Evolutionary conservation across 2,797 vertebrate species (phyloP).

Genomic region (Epinephelus coioides): DNA sequence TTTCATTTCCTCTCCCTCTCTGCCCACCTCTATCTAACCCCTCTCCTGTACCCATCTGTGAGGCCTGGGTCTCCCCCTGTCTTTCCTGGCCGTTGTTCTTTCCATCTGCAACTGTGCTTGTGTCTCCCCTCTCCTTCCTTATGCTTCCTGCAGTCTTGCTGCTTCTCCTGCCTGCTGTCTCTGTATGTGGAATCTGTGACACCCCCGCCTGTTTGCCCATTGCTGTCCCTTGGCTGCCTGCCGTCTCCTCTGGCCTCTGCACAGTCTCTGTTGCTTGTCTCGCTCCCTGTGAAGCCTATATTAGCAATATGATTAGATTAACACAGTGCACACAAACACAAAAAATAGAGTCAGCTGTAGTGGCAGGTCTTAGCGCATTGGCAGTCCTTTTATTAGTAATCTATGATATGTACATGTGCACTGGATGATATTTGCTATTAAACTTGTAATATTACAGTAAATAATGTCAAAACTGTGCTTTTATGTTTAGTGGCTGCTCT

Average conservation of each 20-base stretch:
- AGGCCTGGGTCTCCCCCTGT: constrained; percentile 43
- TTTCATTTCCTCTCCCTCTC: neutral
- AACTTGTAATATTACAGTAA: neutral
- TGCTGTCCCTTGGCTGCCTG: constrained; percentile 44
- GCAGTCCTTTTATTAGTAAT: constrained; percentile 4
- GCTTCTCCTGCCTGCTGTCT: constrained; percentile 65
- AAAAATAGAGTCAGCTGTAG: constrained; percentile 2
- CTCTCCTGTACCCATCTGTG: constrained; percentile 55
- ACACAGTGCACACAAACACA: constrained; percentile 35
- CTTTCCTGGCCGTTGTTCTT: constrained; percentile 61
- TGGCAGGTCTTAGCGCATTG: constrained; percentile 1
- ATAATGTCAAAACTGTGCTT: neutral
- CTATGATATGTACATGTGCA: constrained; percentile 7
- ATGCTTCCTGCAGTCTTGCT: constrained; percentile 63
- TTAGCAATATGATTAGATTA: constrained; percentile 50
- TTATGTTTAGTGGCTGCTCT: neutral
- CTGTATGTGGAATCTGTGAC: constrained; percentile 67
- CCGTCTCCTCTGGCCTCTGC: constrained; percentile 54
- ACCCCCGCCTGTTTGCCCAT: constrained; percentile 57
- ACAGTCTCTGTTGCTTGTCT: constrained; percentile 46
- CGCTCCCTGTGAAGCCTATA: constrained; percentile 51
- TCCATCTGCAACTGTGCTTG: constrained; percentile 64
- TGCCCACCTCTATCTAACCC: constrained; percentile 41
- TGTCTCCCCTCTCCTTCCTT: constrained; percentile 66
- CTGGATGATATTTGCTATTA: constrained; percentile 7